Evolutionary conservation across 2,113 vertebrate genomes (phyloP).

Genomic region (Hippocampus mohnikei): DNA sequence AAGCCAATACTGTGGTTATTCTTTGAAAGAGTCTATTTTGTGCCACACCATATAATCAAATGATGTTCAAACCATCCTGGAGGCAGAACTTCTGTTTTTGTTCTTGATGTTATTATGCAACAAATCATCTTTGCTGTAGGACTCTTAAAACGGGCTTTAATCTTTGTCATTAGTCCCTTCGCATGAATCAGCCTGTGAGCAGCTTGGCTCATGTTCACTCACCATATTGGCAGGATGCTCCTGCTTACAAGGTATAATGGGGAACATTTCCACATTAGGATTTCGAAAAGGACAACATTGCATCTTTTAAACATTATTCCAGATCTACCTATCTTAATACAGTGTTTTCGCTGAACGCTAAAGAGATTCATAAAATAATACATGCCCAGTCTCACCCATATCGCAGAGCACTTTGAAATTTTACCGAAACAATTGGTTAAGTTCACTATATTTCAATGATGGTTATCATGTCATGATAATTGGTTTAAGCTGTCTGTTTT

Average conservation of each 20-base stretch:
- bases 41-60: constrained; percentile 45
- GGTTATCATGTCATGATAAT: too few relatives aligned
- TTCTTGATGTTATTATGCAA: constrained; percentile 31
- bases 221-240: constrained; percentile 31
- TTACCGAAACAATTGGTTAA: too few relatives aligned
- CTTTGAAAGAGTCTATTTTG: constrained; percentile 58
- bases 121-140: constrained; percentile 32
- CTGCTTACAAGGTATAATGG: constrained; percentile 19
- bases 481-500: background rate
- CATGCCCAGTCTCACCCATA: background rate
- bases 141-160: constrained; percentile 17
- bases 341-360: background rate
- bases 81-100: constrained; percentile 25
- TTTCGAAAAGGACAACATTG: background rate
- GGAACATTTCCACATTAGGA: constrained; percentile 15
- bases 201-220: constrained; percentile 35
- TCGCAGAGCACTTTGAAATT: too few relatives aligned
- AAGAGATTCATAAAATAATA: background rate
- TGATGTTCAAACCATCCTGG: constrained; percentile 37
- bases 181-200: constrained; percentile 31
- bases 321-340: background rate
- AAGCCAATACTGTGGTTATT: constrained; percentile 56
- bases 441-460: too few relatives aligned
- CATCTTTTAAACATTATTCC: constrained; percentile 3
- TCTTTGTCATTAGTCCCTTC: constrained; percentile 15